Evolutionary conservation across 2,113 vertebrate genomes (phyloP).

Genomic region (Chelonoidis abingdonii): DNA sequence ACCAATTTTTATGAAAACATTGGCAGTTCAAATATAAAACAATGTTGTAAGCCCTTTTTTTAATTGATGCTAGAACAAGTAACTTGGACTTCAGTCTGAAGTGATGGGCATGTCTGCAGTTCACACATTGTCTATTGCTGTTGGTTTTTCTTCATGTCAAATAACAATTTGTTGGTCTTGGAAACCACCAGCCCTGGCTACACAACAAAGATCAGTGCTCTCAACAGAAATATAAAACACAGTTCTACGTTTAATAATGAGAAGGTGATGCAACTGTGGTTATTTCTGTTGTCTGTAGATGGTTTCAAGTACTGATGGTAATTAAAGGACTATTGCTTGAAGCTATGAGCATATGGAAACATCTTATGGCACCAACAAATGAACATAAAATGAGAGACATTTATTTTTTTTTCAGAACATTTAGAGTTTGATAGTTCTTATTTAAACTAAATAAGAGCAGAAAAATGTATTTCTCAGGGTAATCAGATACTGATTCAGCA

Average conservation of each 20-base stretch:
- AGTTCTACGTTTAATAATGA: constrained; percentile 32
- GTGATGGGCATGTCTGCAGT: not conserved
- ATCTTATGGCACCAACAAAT: not conserved
- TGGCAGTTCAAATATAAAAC: not conserved
- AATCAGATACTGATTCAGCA: not conserved
- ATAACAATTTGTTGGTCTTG: constrained; percentile 11
- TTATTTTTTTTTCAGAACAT: not conserved
- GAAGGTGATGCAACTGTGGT: constrained; percentile 14
- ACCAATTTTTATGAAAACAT: not conserved
- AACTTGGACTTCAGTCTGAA: not conserved
- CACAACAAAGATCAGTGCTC: not conserved
- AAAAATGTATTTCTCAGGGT: not conserved
- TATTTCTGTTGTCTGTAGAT: constrained; percentile 19
- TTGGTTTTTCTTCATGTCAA: not conserved
- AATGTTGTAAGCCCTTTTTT: not conserved
- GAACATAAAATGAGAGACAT: constrained; percentile 11
- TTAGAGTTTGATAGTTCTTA: constrained; percentile 4
- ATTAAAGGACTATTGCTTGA: constrained; percentile 25
- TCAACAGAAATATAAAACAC: not conserved
- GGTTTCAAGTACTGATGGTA: not conserved
- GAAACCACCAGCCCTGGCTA: not conserved
- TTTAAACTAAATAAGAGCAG: constrained; percentile 41
- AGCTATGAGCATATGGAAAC: not conserved
- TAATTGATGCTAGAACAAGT: not conserved
- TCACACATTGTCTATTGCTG: not conserved